Conservation (phyloP, 2,888 invertebrate genomes). For the Thera britannica region DNA sequence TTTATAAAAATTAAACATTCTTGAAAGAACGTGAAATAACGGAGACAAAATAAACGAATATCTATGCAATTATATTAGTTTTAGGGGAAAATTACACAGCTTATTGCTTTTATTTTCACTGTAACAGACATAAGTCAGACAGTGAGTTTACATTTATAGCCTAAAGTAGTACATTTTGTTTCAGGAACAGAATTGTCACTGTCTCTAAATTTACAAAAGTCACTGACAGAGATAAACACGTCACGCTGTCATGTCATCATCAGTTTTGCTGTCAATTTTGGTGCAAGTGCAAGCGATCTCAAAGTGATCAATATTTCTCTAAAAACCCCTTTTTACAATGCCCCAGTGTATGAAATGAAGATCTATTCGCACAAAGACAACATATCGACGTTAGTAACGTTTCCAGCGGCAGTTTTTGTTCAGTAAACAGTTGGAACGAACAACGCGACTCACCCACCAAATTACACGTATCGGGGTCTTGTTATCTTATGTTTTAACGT, state of each 20-base stretch:
- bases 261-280: conserved; percentile 30
- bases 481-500: conserved; percentile 77
- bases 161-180: too few species aligned
- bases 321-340: conserved; percentile 26
- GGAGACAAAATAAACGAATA: too few species aligned
- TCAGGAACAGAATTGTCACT: conserved; percentile 5
- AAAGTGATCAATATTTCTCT: conserved; percentile 25
- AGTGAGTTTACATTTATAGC: too few species aligned
- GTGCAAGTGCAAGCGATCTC: conserved; percentile 33
- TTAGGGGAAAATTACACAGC: too few species aligned
- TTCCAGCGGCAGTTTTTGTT: conserved; percentile 26
- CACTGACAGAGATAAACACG: conserved; percentile 29
- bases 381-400: conserved; percentile 20
- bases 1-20: too few species aligned
- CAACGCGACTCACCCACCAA: conserved; percentile 28
- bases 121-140: too few species aligned
- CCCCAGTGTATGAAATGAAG: conserved; percentile 35
- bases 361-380: conserved; percentile 30
- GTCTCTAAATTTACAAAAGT: conserved; percentile 11
- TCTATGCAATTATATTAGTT: too few species aligned
- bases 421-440: conserved; percentile 22
- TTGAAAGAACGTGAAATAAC: too few species aligned
- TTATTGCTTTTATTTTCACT: too few species aligned
- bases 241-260: conserved; percentile 36
- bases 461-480: conserved; percentile 44